Base-by-base conservation (phyloP, 2,797 vertebrate genomes). In the Pogoniulus pusillus region DNA sequence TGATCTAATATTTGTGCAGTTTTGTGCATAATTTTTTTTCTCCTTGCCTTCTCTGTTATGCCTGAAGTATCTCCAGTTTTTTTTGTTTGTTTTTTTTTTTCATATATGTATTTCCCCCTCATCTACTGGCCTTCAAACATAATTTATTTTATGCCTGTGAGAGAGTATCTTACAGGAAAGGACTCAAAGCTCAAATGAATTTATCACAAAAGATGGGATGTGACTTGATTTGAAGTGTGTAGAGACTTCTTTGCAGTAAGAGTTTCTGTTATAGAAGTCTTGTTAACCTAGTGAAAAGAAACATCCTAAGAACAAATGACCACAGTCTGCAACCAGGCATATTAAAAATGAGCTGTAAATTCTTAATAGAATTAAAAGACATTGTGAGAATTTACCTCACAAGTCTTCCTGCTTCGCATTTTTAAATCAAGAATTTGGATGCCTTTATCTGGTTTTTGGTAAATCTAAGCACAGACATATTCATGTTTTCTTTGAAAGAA, bases 101-200 rank as follows among this genome's bases (percentile, higher is more conserved):
- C 3, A 23, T 23, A 24, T 47, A 47, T 47, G 22, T 47, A 23
- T 34, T 64, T 30, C 6, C 4, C 3, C 2, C 29, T 7, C 29
- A 14, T 55, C 60, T 86, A 57, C 55, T 39, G 73, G 29, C 57
- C 49, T 91, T 96, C 91, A 91, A 54, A 93, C 83, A 19, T 76
- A 45, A 66, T 92, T 95, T 92, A 16, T 32, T 93, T 89, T 72
- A 37, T 60, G 16, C 85, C 57, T 92, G 18, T 71, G 41, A 82
- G 55, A 72, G 45, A 88, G 58, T 35, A 57, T 90, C 64, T 90
- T 94, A 57, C 16, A 76, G 35, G 59, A 84, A 76, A 82, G 30
- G 64, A 57, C 75, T n/a, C 71, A 85, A 83, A 91, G 37, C 69
- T 91, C 64, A 73, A 73, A 90, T 68, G 23, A 86, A 73, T 22